Base-by-base conservation (phyloP, 2,888 invertebrate genomes). In the Merodon equestris region DNA sequence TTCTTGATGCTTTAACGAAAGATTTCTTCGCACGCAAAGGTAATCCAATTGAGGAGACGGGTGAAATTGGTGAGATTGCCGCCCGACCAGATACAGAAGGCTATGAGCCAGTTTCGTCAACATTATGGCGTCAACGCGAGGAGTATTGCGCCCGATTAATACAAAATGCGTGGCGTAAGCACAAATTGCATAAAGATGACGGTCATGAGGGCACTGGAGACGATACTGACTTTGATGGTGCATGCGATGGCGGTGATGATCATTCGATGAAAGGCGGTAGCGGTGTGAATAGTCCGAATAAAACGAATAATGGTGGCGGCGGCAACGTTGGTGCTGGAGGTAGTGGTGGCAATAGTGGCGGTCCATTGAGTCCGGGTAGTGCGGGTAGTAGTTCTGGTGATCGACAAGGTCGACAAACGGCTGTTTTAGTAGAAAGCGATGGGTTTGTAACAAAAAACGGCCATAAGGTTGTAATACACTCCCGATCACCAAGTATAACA, bases 11-110 rank as follows among this genome's bases (percentile, higher is more conserved):
- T 82, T 92, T 99, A 85, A 98, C 99, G 81, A 97, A 97, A 90
- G 97, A 98, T 93, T 98, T 98, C 92, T 97, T 99, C 90, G 98
- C 97, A 83, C 92, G 98, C 81, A 98, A 98, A 88, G 97, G 97
- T 85, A 97, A 96, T 90, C 95, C 96, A 9, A 97, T 97, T 86
- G 97, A 97, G 89, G 97, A 97, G 89, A 94, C 96, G 67, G 95
- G 93, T 76, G 97, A 97, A 89, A 90, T 97, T 83, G 93, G 92
- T 82, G 97, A 97, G 90, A 96, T 96, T 82, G 95, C 93, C 82
- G 91, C 95, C 34, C 91, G 95, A 83, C 95, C 95, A 48, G 96
- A 95, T 87, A 95, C 96, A 88, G 93, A 93, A 82, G 96, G 96
- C 84, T 98, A 97, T 90, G 96, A 96, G 89, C 96, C 96, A 57